A percentile compares a stretch with the other conserved stretches of the same genome.
phyloP scores from a whole-genome alignment of 2,113 vertebrate species.

The Gadus macrocephalus region DNA sequence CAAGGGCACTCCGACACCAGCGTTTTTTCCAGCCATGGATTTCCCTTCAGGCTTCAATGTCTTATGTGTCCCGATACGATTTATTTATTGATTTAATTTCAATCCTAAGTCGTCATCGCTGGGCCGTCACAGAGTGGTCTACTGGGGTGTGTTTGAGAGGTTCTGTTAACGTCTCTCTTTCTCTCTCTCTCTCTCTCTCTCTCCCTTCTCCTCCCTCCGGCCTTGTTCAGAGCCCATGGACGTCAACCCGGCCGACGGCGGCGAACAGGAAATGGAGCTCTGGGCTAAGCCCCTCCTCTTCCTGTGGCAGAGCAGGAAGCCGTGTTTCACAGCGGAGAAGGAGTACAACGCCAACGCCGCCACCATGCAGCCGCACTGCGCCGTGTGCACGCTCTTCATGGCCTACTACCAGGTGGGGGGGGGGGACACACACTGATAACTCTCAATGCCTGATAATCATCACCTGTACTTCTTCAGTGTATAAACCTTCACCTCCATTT shows the following conservation, averaged over 20 bases:
- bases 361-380: slow-evolving; percentile 81
- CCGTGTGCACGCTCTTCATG: slow-evolving; percentile 91
- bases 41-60: no score
- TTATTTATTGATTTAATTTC: no score
- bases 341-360: slow-evolving; percentile 83
- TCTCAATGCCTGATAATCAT: no score
- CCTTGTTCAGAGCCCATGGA: slow-evolving; percentile 77
- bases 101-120: not conserved
- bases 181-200: not conserved
- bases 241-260: slow-evolving; percentile 69
- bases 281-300: slow-evolving; percentile 90
- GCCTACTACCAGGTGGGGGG: slow-evolving; percentile 86
- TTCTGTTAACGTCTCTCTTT: not conserved
- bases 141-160: not conserved
- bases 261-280: slow-evolving; percentile 78
- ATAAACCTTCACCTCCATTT: no score
- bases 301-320: slow-evolving; percentile 85
- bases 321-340: slow-evolving; percentile 84
- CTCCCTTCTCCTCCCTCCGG: not conserved
- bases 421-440: not conserved
- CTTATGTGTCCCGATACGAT: no score
- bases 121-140: not conserved
- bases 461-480: no score
- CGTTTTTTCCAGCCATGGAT: no score
- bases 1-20: no score